Evolutionary conservation across 2,888 invertebrate genomes (phyloP), one percentile per base, ranked within the genome.

Genomic region (Drosophila silvestris): DNA sequence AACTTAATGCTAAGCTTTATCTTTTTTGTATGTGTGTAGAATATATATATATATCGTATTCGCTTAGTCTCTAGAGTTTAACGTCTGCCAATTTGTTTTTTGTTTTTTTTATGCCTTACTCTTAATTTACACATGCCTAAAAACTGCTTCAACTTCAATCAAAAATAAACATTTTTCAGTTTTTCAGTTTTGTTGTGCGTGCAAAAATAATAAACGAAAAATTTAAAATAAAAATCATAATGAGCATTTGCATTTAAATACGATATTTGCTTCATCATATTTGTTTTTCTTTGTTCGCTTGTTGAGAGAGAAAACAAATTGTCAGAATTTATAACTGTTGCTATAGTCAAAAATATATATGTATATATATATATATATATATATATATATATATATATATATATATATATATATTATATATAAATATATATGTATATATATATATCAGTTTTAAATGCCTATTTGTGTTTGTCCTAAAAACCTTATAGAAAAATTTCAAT

Each of bases 391-490:
- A 53, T 51, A 66, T 56, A 63, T 60, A 62, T 66, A 64, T 54
- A 47, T 56, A 59, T 66, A 51, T n/a, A 28, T 51, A 65, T 66
- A 51, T n/a, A 65, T 56, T 54, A 56, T 19, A 50, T 47, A 62
- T 52, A 60, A 57, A 62, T 66, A 64, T 54, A 47, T 56, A 59
- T 66, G 41, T n/a, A 28, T 51, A 65, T 66, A 51, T n/a, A 65
- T 56, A 60, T 33, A 44, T 52, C 30, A 51, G 26, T 74, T 72
- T 85, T 83, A 83, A 82, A 79, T 91, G 87, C 85, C 87, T 82
- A 75, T 83, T 77, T 90, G 78, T 82, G 82, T 90, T 47, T 74
- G 76, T 78, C 80, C 78, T 82, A 47, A 47, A 83, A 80, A 77
- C 77, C 86, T 79, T 54, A 66, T 61, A 57, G 58, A 84, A 90